Evolutionary conservation across 2,113 vertebrate genomes (phyloP).

Genomic region (Albula goreensis): DNA sequence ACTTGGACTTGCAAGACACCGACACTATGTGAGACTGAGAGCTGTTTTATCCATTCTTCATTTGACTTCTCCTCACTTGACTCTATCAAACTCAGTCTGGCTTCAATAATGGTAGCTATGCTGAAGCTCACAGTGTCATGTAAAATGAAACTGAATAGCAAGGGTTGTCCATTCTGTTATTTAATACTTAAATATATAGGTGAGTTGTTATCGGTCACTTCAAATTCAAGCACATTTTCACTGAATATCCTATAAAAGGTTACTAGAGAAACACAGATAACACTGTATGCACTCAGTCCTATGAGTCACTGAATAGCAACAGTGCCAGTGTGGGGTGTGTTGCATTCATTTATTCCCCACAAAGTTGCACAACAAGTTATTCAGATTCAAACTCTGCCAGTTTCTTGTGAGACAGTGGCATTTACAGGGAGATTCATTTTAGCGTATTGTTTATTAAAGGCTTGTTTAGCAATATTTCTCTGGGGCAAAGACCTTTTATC

Average conservation of each 20-base stretch:
- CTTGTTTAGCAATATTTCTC: not conserved
- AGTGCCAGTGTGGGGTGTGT: not conserved
- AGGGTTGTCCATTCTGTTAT: too few relatives aligned
- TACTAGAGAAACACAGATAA: not conserved
- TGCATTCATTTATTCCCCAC: not conserved
- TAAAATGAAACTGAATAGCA: too few relatives aligned
- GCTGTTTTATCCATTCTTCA: too few relatives aligned
- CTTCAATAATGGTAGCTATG: too few relatives aligned
- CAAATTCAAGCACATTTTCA: not conserved
- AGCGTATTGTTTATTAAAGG: not conserved
- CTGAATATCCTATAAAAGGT: not conserved
- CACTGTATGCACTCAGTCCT: not conserved
- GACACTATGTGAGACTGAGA: too few relatives aligned
- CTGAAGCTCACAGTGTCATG: too few relatives aligned
- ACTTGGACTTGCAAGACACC: too few relatives aligned
- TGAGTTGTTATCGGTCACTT: not conserved
- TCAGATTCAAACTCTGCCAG: not conserved
- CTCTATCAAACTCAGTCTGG: too few relatives aligned
- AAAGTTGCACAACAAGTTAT: conserved; percentile 16
- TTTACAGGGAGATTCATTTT: not conserved
- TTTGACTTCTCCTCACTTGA: too few relatives aligned
- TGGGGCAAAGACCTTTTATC: not conserved
- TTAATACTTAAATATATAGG: too few relatives aligned
- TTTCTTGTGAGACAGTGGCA: not conserved
- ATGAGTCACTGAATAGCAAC: conserved; percentile 16